Evolutionary conservation across 2,113 vertebrate genomes (phyloP).

Genomic region (Nyctibius bracteatus): DNA sequence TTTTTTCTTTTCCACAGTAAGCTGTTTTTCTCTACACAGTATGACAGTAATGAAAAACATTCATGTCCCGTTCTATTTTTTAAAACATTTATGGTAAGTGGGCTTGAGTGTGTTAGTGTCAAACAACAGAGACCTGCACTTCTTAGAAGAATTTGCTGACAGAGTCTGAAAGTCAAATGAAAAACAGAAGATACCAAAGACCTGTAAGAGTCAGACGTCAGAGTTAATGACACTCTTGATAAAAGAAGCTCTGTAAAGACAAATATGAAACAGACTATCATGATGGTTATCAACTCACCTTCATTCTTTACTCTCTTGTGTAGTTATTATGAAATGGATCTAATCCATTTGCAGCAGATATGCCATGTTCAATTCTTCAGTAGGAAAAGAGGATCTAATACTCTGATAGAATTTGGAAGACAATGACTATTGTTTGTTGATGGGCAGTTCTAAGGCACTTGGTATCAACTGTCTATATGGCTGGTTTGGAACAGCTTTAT

Average conservation of each 20-base stretch:
- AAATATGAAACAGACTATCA: background rate
- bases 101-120: constrained; percentile 29
- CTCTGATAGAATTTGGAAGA: background rate
- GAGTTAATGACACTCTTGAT: background rate
- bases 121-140: constrained; percentile 21
- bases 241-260: background rate
- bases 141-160: constrained; percentile 44
- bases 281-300: background rate
- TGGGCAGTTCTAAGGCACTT: background rate
- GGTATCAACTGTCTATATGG: background rate
- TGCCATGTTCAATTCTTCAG: background rate
- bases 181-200: background rate
- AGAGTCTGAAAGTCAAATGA: constrained; percentile 6
- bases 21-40: constrained; percentile 57
- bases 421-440: background rate
- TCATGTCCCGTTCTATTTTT: constrained; percentile 60
- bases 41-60: constrained; percentile 73
- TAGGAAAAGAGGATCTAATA: background rate
- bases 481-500: background rate
- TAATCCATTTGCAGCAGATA: background rate
- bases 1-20: constrained; percentile 55
- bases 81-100: constrained; percentile 60
- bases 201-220: background rate
- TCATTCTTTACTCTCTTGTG: background rate
- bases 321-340: background rate